Evolutionary conservation across 1,140 invertebrate species (phyloP).

Genomic region (Tenebrio molitor): DNA sequence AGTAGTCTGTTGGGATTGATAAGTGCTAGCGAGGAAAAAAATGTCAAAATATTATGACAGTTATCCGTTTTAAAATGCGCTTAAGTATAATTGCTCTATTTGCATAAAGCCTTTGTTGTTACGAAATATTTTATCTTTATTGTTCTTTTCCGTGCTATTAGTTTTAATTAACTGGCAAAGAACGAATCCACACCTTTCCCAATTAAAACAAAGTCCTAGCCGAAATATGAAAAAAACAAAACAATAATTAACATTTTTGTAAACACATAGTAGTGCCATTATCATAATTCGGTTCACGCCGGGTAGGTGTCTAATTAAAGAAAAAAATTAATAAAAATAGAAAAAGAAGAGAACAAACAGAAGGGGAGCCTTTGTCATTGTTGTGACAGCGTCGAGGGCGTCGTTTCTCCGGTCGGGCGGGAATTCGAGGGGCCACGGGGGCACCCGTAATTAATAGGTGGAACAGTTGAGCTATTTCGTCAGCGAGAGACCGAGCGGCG

Average conservation of each 20-base stretch:
- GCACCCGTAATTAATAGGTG: constrained; percentile 30
- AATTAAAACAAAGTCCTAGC: constrained; percentile 13
- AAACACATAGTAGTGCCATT: not conserved
- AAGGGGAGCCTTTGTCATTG: constrained; percentile 5
- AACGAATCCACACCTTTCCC: constrained; percentile 24
- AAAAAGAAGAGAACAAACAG: constrained; percentile 8
- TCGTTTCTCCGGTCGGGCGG: not conserved
- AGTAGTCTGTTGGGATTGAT: too few species aligned
- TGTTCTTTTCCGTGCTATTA: constrained; percentile 22
- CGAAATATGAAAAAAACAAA: too few species aligned
- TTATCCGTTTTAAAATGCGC: too few species aligned
- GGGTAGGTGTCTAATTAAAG: not conserved
- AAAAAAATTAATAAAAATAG: too few species aligned
- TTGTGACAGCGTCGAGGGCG: constrained; percentile 28
- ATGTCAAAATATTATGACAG: not conserved
- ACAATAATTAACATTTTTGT: constrained; percentile 28
- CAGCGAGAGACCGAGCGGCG: constrained; percentile 37
- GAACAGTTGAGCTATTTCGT: constrained; percentile 46
- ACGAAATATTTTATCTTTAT: constrained; percentile 16
- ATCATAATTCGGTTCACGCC: not conserved
- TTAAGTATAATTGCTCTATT: constrained; percentile 15
- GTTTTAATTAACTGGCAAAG: constrained; percentile 25
- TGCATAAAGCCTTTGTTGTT: constrained; percentile 8
- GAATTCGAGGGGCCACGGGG: not conserved
- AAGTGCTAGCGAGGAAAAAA: too few species aligned